Percentiles rank a stretch among this genome's conserved stretches.
Evolutionary conservation across 2,888 invertebrate species (phyloP).

Genomic region (Pteria penguin): DNA sequence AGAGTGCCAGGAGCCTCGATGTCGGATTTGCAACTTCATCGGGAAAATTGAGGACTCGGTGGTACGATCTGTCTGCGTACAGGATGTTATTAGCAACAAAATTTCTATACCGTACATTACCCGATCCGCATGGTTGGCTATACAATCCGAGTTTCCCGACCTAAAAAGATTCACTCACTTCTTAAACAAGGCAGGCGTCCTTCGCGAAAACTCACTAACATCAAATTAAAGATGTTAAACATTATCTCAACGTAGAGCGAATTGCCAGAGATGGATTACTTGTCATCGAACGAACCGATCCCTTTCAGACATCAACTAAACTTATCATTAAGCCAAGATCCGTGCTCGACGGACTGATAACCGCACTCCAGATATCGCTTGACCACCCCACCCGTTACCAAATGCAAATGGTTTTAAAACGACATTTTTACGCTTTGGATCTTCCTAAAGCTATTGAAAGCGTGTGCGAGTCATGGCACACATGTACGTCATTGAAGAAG

Average conservation of each 20-base stretch:
- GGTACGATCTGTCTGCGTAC: constrained; percentile 23
- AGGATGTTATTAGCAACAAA: constrained; percentile 18
- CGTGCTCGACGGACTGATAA: constrained; percentile 50
- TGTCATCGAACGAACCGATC: constrained; percentile 34
- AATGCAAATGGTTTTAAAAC: no score
- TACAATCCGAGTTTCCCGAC: constrained; percentile 55
- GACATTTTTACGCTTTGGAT: constrained; percentile 55
- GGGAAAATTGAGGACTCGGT: constrained; percentile 10
- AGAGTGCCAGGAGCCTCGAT: no score
- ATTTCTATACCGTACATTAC: no score
- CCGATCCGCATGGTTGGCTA: constrained; percentile 46
- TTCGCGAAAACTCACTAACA: constrained; percentile 55
- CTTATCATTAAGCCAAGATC: constrained; percentile 52
- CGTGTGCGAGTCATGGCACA: constrained; percentile 45
- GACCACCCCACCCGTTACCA: no score
- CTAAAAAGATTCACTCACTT: constrained; percentile 52
- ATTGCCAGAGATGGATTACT: constrained; percentile 55
- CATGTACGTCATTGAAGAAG: constrained; percentile 49
- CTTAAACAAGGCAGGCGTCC: constrained; percentile 58
- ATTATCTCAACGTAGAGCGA: constrained; percentile 46
- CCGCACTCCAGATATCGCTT: constrained; percentile 52
- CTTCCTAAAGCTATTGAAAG: constrained; percentile 37
- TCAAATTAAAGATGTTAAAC: constrained; percentile 53
- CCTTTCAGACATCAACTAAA: not conserved
- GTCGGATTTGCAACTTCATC: constrained; percentile 39